Conservation (phyloP, 2,888 invertebrate species). For the Leptopilina drosophilae region DNA sequence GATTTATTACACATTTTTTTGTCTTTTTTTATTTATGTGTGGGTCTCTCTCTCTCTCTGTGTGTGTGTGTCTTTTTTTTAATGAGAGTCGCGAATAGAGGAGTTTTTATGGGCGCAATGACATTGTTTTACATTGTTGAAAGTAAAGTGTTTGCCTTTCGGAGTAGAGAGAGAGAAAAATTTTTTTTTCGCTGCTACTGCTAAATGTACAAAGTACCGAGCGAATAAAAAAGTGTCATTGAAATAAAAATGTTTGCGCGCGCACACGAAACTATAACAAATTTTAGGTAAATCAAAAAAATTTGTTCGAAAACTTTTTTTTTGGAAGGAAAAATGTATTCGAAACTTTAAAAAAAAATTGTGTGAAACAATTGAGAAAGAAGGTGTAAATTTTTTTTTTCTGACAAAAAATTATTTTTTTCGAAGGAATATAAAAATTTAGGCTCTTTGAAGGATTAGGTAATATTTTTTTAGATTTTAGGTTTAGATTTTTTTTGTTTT, state of each 20-base stretch:
- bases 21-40: too few relatives aligned
- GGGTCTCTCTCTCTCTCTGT: neutral
- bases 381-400: too few relatives aligned
- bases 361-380: too few relatives aligned
- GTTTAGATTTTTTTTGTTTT: too few relatives aligned
- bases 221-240: neutral
- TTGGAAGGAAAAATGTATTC: too few relatives aligned
- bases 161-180: neutral
- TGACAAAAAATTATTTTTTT: too few relatives aligned
- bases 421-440: too few relatives aligned
- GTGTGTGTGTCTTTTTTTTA: neutral
- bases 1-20: conserved; percentile 2
- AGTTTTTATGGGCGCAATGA: conserved; percentile 10
- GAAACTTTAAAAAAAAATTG: too few relatives aligned
- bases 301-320: too few relatives aligned
- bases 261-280: neutral
- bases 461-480: too few relatives aligned
- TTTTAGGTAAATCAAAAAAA: neutral
- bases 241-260: neutral
- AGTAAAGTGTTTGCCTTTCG: conserved; percentile 13
- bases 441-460: too few relatives aligned
- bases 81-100: conserved; percentile 6
- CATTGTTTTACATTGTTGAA: conserved; percentile 13
- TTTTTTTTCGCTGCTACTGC: neutral
- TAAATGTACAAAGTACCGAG: conserved; percentile 7